Evolutionary conservation across 2,113 vertebrate species (phyloP).

Genomic region (Tachuris rubrigastra): DNA sequence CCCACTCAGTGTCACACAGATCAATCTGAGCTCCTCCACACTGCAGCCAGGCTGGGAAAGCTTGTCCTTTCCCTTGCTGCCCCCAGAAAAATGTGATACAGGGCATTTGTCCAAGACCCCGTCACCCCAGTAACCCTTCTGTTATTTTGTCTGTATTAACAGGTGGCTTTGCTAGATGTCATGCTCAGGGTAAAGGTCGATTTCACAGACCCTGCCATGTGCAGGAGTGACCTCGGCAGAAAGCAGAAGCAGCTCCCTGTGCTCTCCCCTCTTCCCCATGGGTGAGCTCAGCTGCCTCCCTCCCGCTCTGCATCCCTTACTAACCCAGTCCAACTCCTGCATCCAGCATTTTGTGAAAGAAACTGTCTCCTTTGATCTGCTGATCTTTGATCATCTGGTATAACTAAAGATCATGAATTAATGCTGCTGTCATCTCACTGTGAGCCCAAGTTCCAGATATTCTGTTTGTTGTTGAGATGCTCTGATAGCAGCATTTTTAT

Average conservation of each 20-base stretch:
- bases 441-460: neutral
- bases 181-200: neutral
- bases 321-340: neutral
- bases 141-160: neutral
- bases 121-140: neutral
- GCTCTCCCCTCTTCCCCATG: rapidly evolving
- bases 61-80: neutral
- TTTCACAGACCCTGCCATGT: neutral
- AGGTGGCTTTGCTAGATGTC: neutral
- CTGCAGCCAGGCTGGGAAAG: rapidly evolving
- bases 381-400: conserved; percentile 8
- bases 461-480: neutral
- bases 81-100: neutral
- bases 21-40: neutral
- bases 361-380: conserved; percentile 6
- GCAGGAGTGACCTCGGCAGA: neutral
- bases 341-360: rapidly evolving
- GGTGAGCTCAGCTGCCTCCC: neutral
- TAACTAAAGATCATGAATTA: neutral
- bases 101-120: neutral
- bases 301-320: rapidly evolving
- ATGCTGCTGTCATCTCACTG: neutral
- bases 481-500: neutral
- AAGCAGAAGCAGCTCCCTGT: neutral
- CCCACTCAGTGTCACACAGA: neutral